Evolutionary conservation across 1,140 invertebrate species (phyloP).

Genomic region (Zaprionus ghesquierei): DNA sequence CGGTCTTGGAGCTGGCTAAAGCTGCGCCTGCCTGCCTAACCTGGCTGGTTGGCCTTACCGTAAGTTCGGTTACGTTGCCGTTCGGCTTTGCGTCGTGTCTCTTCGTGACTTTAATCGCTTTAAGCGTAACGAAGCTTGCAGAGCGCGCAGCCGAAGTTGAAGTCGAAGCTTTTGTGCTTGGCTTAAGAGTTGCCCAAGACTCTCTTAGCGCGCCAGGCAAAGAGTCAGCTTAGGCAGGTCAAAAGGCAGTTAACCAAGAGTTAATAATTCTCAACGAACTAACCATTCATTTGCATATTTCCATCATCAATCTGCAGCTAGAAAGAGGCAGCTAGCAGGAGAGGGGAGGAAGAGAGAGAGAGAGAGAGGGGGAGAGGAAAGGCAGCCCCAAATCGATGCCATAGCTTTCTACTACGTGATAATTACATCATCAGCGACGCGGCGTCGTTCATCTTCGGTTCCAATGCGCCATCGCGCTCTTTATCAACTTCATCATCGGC

Average conservation of each 20-base stretch:
- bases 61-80: slow-evolving; percentile 72
- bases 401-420: slow-evolving; percentile 66
- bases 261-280: slow-evolving; percentile 36
- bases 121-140: slow-evolving; percentile 66
- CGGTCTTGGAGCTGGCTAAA: slow-evolving; percentile 37
- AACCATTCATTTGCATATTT: slow-evolving; percentile 44
- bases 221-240: slow-evolving; percentile 13
- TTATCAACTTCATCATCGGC: slow-evolving; percentile 4
- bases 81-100: slow-evolving; percentile 24
- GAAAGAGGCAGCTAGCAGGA: background rate
- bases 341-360: background rate
- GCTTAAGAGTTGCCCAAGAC: slow-evolving; percentile 13
- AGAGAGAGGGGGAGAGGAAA: background rate
- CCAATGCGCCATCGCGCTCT: background rate
- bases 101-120: slow-evolving; percentile 51
- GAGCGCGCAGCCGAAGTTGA: slow-evolving; percentile 23
- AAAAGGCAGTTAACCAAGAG: slow-evolving; percentile 31
- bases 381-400: background rate
- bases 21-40: slow-evolving; percentile 1
- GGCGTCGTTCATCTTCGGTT: slow-evolving; percentile 3
- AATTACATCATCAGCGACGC: slow-evolving; percentile 68
- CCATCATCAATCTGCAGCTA: slow-evolving; percentile 49
- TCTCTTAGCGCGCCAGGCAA: slow-evolving; percentile 24
- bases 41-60: slow-evolving; percentile 58
- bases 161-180: slow-evolving; percentile 20